Conservation (phyloP, 23 tunicate genomes). For the Trididemnum miniatum region DNA sequence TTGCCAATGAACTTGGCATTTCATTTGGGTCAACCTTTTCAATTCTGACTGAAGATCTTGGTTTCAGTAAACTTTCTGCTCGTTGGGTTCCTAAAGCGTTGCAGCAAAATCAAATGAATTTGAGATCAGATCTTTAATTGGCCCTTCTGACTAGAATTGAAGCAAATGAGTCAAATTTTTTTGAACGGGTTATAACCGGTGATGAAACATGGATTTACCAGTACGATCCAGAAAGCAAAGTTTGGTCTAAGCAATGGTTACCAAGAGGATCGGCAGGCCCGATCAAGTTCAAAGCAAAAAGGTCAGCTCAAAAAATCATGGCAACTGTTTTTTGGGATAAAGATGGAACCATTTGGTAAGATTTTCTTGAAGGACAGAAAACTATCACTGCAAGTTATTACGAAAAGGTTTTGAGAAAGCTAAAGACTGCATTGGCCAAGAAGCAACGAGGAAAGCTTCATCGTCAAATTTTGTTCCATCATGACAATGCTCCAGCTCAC, state of each 20-base stretch:
- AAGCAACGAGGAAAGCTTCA: constrained; percentile 4
- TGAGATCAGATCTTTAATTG: not conserved
- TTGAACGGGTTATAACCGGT: not conserved
- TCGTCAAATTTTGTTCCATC: constrained; percentile 10
- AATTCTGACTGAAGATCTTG: constrained; percentile 9
- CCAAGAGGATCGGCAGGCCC: not conserved
- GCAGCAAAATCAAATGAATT: constrained; percentile 7
- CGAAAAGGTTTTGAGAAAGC: not conserved
- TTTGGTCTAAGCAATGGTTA: constrained; percentile 2
- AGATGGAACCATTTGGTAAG: not conserved
- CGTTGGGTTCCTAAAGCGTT: constrained; percentile 22
- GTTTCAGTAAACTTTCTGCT: not conserved
- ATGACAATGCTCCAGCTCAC: constrained; percentile 11
- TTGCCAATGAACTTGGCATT: not conserved
- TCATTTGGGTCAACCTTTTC: constrained; percentile 19
- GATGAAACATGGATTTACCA: constrained; percentile 24
- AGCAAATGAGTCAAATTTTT: constrained; percentile 16
- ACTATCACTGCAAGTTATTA: constrained; percentile 10
- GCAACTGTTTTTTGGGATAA: constrained; percentile 9
- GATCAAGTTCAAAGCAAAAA: not conserved
- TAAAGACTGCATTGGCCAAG: constrained; percentile 1
- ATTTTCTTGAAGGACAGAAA: constrained; percentile 11
- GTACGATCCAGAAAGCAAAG: constrained; percentile 7
- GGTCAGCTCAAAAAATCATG: constrained; percentile 15
- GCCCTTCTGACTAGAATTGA: constrained; percentile 12